Conservation (phyloP, 2,113 vertebrate species). For the Willisornis vidua region DNA sequence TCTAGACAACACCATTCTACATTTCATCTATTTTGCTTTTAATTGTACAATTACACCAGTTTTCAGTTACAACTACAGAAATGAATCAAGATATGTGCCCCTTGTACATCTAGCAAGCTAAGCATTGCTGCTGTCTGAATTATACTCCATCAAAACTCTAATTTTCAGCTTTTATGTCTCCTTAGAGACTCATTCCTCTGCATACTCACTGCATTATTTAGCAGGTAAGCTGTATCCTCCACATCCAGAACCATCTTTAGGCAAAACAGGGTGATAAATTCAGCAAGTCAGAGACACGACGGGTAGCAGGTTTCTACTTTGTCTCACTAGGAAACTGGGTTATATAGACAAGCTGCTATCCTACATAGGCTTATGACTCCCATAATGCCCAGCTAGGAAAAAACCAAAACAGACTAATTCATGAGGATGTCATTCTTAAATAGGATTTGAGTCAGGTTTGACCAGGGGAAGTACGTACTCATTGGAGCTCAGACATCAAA, state of each 20-base stretch:
- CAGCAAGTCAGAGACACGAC: constrained; percentile 27
- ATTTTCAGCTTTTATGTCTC: neutral
- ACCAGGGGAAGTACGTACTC: constrained; percentile 9
- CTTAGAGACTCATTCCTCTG: neutral
- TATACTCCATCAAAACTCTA: neutral
- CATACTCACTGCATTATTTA: constrained; percentile 84
- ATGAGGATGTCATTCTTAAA: constrained; percentile 83
- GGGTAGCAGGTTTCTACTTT: neutral
- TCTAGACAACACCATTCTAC: neutral
- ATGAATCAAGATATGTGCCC: neutral
- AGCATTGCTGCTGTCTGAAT: accelerated
- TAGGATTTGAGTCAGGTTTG: constrained; percentile 84
- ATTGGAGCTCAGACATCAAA: constrained; percentile 49
- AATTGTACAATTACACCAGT: neutral
- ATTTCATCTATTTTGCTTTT: neutral
- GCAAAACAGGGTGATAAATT: constrained; percentile 63
- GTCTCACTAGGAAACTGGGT: constrained; percentile 27
- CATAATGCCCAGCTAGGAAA: constrained; percentile 72
- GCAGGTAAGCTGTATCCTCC: constrained; percentile 81
- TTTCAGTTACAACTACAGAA: neutral
- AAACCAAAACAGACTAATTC: constrained; percentile 84
- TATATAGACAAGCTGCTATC: constrained; percentile 81
- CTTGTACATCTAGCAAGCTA: accelerated
- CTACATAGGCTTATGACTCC: constrained; percentile 78
- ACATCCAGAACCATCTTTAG: constrained; percentile 87